Percentiles rank a stretch among this genome's conserved stretches.
These are phyloP conservation scores for Riparia riparia DNA, from an alignment of 2,113 vertebrate species.

Conservation along the genomic window DNA sequence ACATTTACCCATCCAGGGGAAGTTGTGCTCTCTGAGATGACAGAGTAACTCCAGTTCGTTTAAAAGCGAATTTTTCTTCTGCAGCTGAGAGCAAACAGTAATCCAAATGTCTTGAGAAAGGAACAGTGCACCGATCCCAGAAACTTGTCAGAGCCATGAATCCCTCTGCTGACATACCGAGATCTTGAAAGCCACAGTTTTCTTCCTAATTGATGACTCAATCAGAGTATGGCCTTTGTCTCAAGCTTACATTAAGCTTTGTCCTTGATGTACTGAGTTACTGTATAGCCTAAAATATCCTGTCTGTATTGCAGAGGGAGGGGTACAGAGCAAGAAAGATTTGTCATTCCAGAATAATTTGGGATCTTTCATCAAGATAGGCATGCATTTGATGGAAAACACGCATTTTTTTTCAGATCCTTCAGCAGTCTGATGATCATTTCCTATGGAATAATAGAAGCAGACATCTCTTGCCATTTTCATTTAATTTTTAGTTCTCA, in stretches of 20 bases:
- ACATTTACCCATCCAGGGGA: slow-evolving; percentile 1
- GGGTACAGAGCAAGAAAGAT: background rate
- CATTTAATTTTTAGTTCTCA: slow-evolving; percentile 52
- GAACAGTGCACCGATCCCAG: slow-evolving; percentile 28
- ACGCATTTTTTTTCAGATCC: slow-evolving; percentile 59
- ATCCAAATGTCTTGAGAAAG: slow-evolving; percentile 57
- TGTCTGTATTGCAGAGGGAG: background rate
- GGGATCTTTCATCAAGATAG: background rate
- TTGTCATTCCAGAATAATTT: background rate
- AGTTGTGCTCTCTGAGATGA: slow-evolving; percentile 11
- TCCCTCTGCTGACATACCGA: slow-evolving; percentile 49
- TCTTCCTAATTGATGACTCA: slow-evolving; percentile 76
- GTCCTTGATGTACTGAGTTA: slow-evolving; percentile 64
- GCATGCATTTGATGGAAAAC: slow-evolving; percentile 28
- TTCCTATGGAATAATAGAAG: slow-evolving; percentile 24
- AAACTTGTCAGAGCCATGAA: slow-evolving; percentile 36
- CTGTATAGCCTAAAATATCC: slow-evolving; percentile 34
- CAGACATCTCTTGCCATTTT: slow-evolving; percentile 42
- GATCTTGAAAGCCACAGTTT: slow-evolving; percentile 70
- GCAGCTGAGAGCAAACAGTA: background rate
- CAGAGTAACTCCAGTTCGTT: background rate
- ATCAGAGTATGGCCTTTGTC: slow-evolving; percentile 63
- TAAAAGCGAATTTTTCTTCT: slow-evolving; percentile 13
- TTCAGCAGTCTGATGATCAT: background rate
- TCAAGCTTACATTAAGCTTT: slow-evolving; percentile 70